phyloP scores from a whole-genome alignment of 2,888 invertebrate species.

The Rhabditoides inermis region DNA sequence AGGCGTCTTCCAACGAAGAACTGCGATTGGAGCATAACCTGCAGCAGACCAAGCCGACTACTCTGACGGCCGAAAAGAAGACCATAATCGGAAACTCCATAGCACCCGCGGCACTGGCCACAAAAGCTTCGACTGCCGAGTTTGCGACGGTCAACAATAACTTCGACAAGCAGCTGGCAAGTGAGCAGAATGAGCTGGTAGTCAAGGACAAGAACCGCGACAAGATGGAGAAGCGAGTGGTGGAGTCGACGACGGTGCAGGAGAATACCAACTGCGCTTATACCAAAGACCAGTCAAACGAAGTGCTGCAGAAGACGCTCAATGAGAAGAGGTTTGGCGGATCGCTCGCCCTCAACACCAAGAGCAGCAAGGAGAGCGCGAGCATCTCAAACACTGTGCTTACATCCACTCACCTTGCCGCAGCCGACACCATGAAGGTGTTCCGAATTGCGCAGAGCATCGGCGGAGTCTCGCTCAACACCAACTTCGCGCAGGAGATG shows the following conservation, averaged over 20 bases:
- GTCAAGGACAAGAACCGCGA: constrained; percentile 20
- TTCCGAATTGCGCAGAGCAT: too few relatives aligned
- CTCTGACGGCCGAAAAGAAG: constrained; percentile 17
- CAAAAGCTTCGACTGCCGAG: too few relatives aligned
- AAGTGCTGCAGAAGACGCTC: constrained; percentile 13
- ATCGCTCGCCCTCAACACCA: constrained; percentile 14
- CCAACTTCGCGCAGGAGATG: background rate
- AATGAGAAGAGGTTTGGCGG: constrained; percentile 32
- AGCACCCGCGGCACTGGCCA: constrained; percentile 14
- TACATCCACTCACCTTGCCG: too few relatives aligned
- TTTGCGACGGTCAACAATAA: background rate
- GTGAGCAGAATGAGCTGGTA: constrained; percentile 9
- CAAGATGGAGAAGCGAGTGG: constrained; percentile 14
- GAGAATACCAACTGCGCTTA: constrained; percentile 40
- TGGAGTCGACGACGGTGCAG: constrained; percentile 25
- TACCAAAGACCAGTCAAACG: constrained; percentile 15
- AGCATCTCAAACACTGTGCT: too few relatives aligned
- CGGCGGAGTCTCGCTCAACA: too few relatives aligned
- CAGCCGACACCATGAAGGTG: too few relatives aligned
- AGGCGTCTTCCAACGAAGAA: constrained; percentile 12
- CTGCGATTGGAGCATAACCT: background rate
- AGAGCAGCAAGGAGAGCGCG: constrained; percentile 14
- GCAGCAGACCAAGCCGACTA: constrained; percentile 9
- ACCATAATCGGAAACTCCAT: constrained; percentile 23
- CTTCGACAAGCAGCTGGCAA: constrained; percentile 14